A percentile compares a stretch with the other conserved stretches of the same genome.
These are phyloP conservation scores for Monodelphis domestica DNA, from an alignment of 2,797 vertebrate species.

Conservation along the genomic window DNA sequence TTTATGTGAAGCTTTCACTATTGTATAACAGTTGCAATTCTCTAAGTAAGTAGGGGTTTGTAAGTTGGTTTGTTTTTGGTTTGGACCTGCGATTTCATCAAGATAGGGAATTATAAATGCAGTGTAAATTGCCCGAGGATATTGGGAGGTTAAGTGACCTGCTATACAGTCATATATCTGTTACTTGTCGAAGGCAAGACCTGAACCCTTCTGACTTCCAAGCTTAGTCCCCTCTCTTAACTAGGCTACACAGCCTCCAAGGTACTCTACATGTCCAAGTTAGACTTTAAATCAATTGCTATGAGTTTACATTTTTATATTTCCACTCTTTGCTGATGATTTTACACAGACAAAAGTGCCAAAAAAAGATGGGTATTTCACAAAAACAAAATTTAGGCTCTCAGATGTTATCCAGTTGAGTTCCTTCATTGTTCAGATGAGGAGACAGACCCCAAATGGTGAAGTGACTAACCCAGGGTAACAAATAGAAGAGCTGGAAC, in stretches of 20 bases:
- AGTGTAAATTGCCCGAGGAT: neutral
- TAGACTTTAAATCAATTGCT: constrained; percentile 72
- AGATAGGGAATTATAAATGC: neutral
- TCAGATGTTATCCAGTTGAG: neutral
- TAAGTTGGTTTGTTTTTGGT: neutral
- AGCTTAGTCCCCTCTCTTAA: neutral
- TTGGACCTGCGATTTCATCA: neutral
- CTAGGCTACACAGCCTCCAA: too few relatives aligned
- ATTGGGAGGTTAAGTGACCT: neutral
- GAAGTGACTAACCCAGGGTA: neutral
- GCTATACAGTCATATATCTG: too few relatives aligned
- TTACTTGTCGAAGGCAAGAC: too few relatives aligned
- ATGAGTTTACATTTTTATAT: constrained; percentile 77
- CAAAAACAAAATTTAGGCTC: neutral
- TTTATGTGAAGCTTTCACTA: neutral
- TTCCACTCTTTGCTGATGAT: constrained; percentile 65
- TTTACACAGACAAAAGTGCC: constrained; percentile 66
- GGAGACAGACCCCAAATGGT: too few relatives aligned
- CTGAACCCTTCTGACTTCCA: neutral
- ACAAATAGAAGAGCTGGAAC: neutral
- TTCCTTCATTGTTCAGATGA: neutral
- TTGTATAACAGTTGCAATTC: neutral
- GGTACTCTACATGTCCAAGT: neutral
- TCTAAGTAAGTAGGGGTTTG: neutral
- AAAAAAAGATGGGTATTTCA: neutral